Conservation (phyloP, 2,797 vertebrate species). For the Protosalanx chinensis region DNA sequence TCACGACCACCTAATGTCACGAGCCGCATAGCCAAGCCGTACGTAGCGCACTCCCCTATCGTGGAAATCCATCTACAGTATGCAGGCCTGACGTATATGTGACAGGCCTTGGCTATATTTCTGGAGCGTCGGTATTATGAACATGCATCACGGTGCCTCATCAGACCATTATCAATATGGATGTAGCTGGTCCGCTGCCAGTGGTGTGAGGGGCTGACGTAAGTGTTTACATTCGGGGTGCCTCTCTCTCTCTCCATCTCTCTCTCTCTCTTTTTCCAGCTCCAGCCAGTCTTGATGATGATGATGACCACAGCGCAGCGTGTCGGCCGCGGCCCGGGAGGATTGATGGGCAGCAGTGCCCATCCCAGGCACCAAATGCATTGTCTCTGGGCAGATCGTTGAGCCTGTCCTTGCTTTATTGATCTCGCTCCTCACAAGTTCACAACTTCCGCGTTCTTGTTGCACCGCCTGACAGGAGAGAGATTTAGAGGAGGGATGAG, state of each 20-base stretch:
- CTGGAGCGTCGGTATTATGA: conserved; percentile 47
- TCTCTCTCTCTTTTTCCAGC: neutral
- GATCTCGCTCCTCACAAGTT: conserved; percentile 74
- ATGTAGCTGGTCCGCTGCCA: conserved; percentile 70
- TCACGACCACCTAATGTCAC: conserved; percentile 40
- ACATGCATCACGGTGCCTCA: conserved; percentile 67
- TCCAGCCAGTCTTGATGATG: conserved; percentile 38
- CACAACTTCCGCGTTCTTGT: conserved; percentile 74
- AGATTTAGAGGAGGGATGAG: conserved; percentile 78
- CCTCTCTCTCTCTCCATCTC: conserved; percentile 40
- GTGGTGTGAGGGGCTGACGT: conserved; percentile 66
- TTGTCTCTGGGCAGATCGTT: conserved; percentile 69
- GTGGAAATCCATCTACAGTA: conserved; percentile 53
- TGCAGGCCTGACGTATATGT: conserved; percentile 68
- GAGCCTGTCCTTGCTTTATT: conserved; percentile 77
- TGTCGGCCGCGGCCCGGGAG: conserved; percentile 40
- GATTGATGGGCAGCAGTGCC: conserved; percentile 69
- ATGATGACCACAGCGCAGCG: conserved; percentile 52
- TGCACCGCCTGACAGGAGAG: conserved; percentile 69
- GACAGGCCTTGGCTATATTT: conserved; percentile 66
- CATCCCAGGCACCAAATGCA: conserved; percentile 61
- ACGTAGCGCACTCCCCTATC: neutral
- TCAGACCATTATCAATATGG: conserved; percentile 74
- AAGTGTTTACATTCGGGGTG: conserved; percentile 65
- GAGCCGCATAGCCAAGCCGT: conserved; percentile 9